Conservation (phyloP, 1,140 invertebrate species). For the Phymorhynchus buccinoides region DNA sequence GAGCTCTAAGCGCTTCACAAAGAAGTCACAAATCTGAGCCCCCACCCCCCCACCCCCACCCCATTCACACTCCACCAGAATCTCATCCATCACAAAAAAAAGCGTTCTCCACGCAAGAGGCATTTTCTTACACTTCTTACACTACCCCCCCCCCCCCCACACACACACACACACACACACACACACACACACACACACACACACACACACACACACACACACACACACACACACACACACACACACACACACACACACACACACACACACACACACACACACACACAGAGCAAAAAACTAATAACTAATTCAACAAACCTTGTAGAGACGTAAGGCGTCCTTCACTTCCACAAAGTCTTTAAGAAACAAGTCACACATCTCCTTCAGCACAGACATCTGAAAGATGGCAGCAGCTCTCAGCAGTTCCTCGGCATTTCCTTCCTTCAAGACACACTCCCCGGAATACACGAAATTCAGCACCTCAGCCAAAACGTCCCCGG, state of each 20-base stretch:
- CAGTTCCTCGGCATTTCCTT: conserved; percentile 82
- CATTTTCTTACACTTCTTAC: too few relatives aligned
- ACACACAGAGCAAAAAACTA: not conserved
- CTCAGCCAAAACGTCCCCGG: conserved; percentile 35
- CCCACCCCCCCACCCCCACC: too few relatives aligned
- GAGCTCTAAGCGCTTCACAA: too few relatives aligned
- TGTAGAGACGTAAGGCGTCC: conserved; percentile 90
- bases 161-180: not conserved
- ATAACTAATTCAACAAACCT: conserved; percentile 60
- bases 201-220: not conserved
- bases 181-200: not conserved
- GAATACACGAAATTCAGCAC: conserved; percentile 58
- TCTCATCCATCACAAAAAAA: too few relatives aligned
- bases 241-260: not conserved
- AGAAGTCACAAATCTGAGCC: too few relatives aligned
- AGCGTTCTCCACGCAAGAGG: too few relatives aligned
- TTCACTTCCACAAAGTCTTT: conserved; percentile 90
- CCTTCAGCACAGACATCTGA: conserved; percentile 85
- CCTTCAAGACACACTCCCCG: conserved; percentile 47
- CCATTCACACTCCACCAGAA: too few relatives aligned
- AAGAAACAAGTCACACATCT: conserved; percentile 89
- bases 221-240: too few relatives aligned
- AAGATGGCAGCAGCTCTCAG: conserved; percentile 87
- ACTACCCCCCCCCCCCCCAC: too few relatives aligned
- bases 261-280: not conserved